phyloP scores from a whole-genome alignment of 1,140 invertebrate species.

The Drosophila seguyi region DNA sequence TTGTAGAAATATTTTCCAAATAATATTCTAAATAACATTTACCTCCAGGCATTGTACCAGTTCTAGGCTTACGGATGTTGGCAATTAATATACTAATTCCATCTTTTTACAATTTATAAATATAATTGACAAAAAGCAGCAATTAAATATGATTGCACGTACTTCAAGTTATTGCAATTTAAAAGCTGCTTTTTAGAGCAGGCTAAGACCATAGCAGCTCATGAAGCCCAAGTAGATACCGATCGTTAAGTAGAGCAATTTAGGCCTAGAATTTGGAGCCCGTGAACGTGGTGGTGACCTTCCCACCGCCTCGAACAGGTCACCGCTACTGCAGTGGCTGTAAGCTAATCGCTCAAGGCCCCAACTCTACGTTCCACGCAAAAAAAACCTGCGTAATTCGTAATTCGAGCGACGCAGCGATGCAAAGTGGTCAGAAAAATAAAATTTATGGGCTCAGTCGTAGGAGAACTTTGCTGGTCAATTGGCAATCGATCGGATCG shows the following conservation, averaged over 20 bases:
- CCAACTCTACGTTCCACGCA: slow-evolving; percentile 22
- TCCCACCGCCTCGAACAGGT: slow-evolving; percentile 37
- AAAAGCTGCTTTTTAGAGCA: slow-evolving; percentile 5
- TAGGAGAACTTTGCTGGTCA: slow-evolving; percentile 26
- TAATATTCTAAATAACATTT: not conserved
- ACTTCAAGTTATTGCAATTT: slow-evolving; percentile 4
- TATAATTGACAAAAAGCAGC: not conserved
- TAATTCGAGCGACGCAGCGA: slow-evolving; percentile 37
- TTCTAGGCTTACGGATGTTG: not conserved
- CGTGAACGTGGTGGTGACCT: slow-evolving; percentile 43
- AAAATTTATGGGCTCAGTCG: slow-evolving; percentile 38
- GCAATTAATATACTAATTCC: not conserved
- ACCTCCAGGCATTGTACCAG: no score
- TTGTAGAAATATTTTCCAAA: not conserved
- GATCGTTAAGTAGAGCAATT: not conserved
- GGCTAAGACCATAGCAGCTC: not conserved
- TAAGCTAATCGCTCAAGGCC: slow-evolving; percentile 44
- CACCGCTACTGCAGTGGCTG: slow-evolving; percentile 25
- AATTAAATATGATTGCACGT: not conserved
- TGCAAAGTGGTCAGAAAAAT: slow-evolving; percentile 56
- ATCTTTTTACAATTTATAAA: not conserved
- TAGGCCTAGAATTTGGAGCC: not conserved
- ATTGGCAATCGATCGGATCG: slow-evolving; percentile 44
- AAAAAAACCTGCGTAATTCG: slow-evolving; percentile 14
- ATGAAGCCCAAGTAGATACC: slow-evolving; percentile 7